A percentile compares a stretch with the other conserved stretches of the same genome.
These are phyloP conservation scores for Hippocampus barbouri DNA, from an alignment of 2,113 vertebrate species.

Conservation along the genomic window DNA sequence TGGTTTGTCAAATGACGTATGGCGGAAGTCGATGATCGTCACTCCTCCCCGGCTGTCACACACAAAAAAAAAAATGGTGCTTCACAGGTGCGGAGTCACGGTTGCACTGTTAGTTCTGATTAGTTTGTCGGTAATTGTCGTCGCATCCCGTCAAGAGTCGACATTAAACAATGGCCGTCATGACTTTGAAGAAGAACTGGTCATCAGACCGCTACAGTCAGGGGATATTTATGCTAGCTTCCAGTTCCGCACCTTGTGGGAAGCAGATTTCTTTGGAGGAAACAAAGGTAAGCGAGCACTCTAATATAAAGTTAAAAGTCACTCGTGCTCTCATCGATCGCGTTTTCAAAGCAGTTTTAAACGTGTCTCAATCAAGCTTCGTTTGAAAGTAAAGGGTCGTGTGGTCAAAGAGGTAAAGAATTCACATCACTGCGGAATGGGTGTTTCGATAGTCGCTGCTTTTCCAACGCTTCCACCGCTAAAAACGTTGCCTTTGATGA, in stretches of 20 bases:
- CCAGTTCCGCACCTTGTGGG: constrained; percentile 90
- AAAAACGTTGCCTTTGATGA: too few species aligned
- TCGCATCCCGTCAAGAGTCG: not conserved
- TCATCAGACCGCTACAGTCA: constrained; percentile 83
- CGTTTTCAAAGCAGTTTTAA: not conserved
- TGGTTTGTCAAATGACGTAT: constrained; percentile 14
- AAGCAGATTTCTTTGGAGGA: constrained; percentile 74
- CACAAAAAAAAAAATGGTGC: constrained; percentile 60
- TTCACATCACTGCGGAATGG: too few species aligned
- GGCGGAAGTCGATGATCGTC: constrained; percentile 48
- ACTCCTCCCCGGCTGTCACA: not conserved
- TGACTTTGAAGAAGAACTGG: constrained; percentile 82
- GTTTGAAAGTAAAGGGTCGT: not conserved
- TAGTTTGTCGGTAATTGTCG: not conserved
- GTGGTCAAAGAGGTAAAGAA: too few species aligned
- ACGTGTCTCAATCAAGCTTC: not conserved
- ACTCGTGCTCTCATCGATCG: not conserved
- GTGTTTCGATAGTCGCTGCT: too few species aligned
- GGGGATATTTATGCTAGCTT: constrained; percentile 91
- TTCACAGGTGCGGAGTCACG: constrained; percentile 17
- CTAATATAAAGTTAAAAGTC: constrained; percentile 2
- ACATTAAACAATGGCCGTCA: constrained; percentile 27
- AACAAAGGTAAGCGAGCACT: constrained; percentile 70
- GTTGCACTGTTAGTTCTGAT: constrained; percentile 34
- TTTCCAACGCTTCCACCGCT: too few species aligned